Evolutionary conservation across 2,113 vertebrate genomes (phyloP).

Genomic region (Callospermophilus lateralis): DNA sequence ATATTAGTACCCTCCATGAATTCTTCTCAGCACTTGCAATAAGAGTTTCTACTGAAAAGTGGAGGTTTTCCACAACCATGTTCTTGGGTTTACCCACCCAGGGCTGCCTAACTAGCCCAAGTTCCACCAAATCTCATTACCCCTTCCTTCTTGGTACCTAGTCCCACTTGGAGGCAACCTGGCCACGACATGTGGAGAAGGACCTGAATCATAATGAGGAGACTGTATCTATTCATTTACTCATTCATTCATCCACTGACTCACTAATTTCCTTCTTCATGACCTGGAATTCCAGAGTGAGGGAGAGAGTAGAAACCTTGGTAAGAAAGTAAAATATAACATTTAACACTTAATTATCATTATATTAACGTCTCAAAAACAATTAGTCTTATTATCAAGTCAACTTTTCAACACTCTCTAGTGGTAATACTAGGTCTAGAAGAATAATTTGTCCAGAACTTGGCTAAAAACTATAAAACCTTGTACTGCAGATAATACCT

Average conservation of each 20-base stretch:
- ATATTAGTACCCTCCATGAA: not conserved
- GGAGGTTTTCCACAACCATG: not conserved
- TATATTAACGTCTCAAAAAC: not conserved
- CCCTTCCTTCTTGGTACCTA: not conserved
- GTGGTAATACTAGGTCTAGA: not conserved
- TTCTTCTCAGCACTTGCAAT: not conserved
- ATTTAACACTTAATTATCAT: not conserved
- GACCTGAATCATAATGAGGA: not conserved
- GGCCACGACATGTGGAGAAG: not conserved
- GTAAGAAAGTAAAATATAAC: slow-evolving; percentile 35
- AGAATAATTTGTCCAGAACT: slow-evolving; percentile 30
- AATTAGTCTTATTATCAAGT: not conserved
- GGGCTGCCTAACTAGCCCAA: not conserved
- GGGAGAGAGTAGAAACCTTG: not conserved
- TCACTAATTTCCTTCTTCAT: slow-evolving; percentile 41
- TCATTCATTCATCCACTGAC: not conserved
- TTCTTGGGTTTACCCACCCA: not conserved
- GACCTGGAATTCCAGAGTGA: not conserved
- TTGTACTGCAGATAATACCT: slow-evolving; percentile 23
- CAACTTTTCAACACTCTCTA: not conserved
- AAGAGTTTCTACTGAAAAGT: not conserved
- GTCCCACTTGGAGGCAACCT: not conserved
- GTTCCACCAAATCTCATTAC: not conserved
- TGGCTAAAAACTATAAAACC: not conserved
- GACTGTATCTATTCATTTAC: not conserved